These are phyloP conservation scores for Spheniscus humboldti DNA, from an alignment of 2,797 vertebrate genomes.

Conservation along the genomic window DNA sequence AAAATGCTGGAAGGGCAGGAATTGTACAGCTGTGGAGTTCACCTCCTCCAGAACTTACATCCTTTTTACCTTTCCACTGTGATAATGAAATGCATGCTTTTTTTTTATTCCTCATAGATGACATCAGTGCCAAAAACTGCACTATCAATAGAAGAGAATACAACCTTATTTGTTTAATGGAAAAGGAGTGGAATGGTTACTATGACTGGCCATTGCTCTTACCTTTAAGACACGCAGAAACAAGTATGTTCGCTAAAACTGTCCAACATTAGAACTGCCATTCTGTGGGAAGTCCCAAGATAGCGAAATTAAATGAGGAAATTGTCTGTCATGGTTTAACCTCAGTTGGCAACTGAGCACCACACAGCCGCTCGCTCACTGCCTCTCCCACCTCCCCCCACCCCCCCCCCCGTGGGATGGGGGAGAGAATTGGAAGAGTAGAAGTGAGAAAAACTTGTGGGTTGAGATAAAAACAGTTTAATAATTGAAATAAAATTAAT, in stretches of 20 bases:
- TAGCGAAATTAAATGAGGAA: background rate
- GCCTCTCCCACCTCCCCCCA: no score
- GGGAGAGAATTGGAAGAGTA: no score
- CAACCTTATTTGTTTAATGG: background rate
- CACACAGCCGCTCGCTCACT: no score
- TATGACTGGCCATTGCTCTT: background rate
- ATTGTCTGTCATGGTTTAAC: no score
- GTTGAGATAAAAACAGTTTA: no score
- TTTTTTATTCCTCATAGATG: background rate
- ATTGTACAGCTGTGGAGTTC: background rate
- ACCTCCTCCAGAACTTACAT: background rate
- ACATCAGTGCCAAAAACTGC: background rate
- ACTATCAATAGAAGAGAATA: background rate
- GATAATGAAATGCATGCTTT: background rate
- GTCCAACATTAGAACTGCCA: background rate
- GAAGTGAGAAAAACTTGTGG: no score
- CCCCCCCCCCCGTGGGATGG: no score
- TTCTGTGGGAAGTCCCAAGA: background rate
- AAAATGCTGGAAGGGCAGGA: background rate
- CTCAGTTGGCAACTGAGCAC: no score
- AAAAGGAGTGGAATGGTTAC: background rate
- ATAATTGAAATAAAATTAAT: no score
- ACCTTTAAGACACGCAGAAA: background rate
- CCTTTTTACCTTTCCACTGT: background rate
- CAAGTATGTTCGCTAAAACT: background rate